A percentile compares a stretch with the other conserved stretches of the same genome.
These are phyloP conservation scores for Todiramphus chloris DNA, from an alignment of 2,113 vertebrate species.

Conservation along the genomic window DNA sequence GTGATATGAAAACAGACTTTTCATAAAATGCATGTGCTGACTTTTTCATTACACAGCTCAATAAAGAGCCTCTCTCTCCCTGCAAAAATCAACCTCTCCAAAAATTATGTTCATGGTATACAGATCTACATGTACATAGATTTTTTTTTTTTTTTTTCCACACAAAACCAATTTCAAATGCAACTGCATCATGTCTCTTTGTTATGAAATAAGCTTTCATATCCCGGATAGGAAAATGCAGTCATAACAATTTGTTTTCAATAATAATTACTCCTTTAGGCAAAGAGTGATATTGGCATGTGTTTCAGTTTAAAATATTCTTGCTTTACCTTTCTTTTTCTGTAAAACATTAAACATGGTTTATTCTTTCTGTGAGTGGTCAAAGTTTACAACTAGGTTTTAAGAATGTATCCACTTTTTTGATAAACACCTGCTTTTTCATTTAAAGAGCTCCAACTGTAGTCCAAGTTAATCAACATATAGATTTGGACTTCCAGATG, in stretches of 20 bases:
- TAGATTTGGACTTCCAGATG: constrained; percentile 61
- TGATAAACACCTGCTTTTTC: constrained; percentile 57
- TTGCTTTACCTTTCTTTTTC: neutral
- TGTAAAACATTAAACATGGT: neutral
- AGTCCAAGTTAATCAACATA: constrained; percentile 2
- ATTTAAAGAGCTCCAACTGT: constrained; percentile 50
- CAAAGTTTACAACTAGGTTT: constrained; percentile 34
- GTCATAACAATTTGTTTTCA: neutral
- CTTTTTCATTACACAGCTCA: neutral
- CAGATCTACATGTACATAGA: neutral
- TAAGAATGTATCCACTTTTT: constrained; percentile 18
- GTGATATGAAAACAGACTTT: neutral
- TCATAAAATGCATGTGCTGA: neutral
- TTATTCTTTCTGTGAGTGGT: neutral
- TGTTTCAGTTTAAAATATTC: neutral
- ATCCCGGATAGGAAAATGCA: neutral
- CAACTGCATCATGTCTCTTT: neutral
- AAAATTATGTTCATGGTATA: neutral
- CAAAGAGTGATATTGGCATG: neutral
- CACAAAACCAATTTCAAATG: neutral
- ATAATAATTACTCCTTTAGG: neutral
- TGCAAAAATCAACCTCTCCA: neutral
- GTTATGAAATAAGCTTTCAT: neutral
- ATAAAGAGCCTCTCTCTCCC: neutral
- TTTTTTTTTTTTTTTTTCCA: neutral